Conservation (phyloP, 2,113 vertebrate genomes). For the Anguilla rostrata region DNA sequence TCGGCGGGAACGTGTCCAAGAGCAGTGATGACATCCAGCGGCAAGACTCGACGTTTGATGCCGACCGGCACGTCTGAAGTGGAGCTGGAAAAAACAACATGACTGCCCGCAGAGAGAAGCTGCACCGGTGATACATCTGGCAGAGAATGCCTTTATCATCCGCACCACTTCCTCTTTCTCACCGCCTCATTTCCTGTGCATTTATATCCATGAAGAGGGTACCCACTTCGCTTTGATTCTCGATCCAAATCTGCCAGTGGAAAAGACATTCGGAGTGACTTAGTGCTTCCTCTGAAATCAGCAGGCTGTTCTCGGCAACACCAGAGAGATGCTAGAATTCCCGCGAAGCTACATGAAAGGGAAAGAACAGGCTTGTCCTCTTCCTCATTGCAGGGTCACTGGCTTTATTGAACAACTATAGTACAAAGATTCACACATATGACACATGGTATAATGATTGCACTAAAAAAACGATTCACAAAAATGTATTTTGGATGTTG, state of each 20-base stretch:
- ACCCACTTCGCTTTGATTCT: background rate
- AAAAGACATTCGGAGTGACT: background rate
- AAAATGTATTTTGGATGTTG: background rate
- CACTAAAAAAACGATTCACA: background rate
- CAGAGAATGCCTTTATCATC: background rate
- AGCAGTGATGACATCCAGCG: background rate
- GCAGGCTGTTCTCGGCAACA: background rate
- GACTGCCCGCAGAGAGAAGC: background rate
- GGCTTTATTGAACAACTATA: background rate
- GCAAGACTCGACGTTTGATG: background rate
- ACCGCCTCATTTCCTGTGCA: background rate
- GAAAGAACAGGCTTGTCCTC: too few species aligned
- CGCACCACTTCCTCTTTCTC: background rate
- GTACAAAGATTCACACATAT: background rate
- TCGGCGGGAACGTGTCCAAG: background rate
- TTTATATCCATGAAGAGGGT: background rate
- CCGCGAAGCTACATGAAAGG: too few species aligned
- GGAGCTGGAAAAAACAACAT: background rate
- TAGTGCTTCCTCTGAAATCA: slow-evolving; percentile 18
- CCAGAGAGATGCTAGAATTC: too few species aligned
- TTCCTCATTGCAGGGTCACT: too few species aligned
- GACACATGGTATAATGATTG: background rate
- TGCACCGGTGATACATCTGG: background rate
- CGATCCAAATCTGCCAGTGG: background rate
- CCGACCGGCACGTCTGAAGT: background rate